Evolutionary conservation across 1,140 invertebrate species (phyloP).

Genomic region (Bombus turneri): DNA sequence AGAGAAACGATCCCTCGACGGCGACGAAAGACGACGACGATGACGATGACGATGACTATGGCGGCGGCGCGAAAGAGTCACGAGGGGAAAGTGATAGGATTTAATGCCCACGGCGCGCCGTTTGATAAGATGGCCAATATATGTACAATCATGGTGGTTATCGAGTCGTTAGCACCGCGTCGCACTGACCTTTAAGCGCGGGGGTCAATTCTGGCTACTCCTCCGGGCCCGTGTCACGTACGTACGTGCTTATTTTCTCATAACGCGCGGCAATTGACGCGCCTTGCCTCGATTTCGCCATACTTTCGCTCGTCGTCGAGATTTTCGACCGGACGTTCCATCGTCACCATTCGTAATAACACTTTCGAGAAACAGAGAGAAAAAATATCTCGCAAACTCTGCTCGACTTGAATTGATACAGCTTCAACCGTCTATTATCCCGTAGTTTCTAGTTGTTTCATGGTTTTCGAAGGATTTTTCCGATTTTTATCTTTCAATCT

Average conservation of each 20-base stretch:
- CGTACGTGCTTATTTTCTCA: constrained; percentile 66
- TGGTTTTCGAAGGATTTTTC: rapidly evolving
- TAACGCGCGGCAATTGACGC: constrained; percentile 65
- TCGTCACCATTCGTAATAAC: not conserved
- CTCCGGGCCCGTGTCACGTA: constrained; percentile 61
- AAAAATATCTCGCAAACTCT: too few species aligned
- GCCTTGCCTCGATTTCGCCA: constrained; percentile 65
- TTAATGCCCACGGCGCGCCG: constrained; percentile 65
- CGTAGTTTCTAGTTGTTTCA: too few species aligned
- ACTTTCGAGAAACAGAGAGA: not conserved
- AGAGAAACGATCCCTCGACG: constrained; percentile 1
- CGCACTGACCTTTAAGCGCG: constrained; percentile 67
- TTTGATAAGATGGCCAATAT: constrained; percentile 69
- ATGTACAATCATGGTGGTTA: constrained; percentile 66
- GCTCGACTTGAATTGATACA: too few species aligned
- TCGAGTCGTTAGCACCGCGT: constrained; percentile 67
- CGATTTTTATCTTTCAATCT: too few species aligned
- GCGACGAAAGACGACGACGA: constrained; percentile 8
- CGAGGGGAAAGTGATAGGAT: constrained; percentile 60
- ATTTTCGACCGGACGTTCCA: not conserved
- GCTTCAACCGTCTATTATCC: too few species aligned
- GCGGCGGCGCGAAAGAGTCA: not conserved
- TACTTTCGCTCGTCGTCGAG: constrained; percentile 51
- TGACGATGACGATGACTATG: not conserved
- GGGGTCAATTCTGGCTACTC: constrained; percentile 65